These are phyloP conservation scores for Masticophis lateralis DNA, from an alignment of 2,797 vertebrate species.

Conservation along the genomic window DNA sequence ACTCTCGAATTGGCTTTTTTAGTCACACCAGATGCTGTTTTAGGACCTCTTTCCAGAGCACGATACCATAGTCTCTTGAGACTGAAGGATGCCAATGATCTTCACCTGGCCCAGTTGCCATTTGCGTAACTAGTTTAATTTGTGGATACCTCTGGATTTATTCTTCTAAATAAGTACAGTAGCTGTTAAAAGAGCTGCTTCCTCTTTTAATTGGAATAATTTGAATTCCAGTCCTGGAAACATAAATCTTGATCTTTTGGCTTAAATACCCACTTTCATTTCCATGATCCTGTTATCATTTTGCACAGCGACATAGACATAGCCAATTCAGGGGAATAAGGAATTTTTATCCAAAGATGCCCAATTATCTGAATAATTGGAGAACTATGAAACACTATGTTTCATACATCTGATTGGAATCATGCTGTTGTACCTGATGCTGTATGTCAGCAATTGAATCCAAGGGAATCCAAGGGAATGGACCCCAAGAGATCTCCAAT, in stretches of 20 bases:
- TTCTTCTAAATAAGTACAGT: not conserved
- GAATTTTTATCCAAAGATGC: not conserved
- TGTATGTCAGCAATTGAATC: rapidly evolving
- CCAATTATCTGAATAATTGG: not conserved
- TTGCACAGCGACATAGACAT: not conserved
- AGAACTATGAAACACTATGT: not conserved
- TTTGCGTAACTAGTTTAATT: not conserved
- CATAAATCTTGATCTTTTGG: not conserved
- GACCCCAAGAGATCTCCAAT: too few species aligned
- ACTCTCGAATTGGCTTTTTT: too few species aligned
- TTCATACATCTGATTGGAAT: not conserved
- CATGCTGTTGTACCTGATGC: rapidly evolving
- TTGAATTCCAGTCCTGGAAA: not conserved
- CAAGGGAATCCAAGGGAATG: not conserved
- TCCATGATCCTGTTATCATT: not conserved
- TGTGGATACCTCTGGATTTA: not conserved
- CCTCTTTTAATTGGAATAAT: not conserved
- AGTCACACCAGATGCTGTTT: too few species aligned
- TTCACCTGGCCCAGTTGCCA: not conserved
- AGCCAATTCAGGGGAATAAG: not conserved
- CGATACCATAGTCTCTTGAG: too few species aligned
- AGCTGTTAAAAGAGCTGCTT: not conserved
- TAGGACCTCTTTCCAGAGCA: too few species aligned
- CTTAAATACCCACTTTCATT: not conserved
- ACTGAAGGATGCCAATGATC: not conserved